Evolutionary conservation across 1,140 invertebrate genomes (phyloP), one percentile per base, ranked within the genome.

Genomic region (Drosophila varians): DNA sequence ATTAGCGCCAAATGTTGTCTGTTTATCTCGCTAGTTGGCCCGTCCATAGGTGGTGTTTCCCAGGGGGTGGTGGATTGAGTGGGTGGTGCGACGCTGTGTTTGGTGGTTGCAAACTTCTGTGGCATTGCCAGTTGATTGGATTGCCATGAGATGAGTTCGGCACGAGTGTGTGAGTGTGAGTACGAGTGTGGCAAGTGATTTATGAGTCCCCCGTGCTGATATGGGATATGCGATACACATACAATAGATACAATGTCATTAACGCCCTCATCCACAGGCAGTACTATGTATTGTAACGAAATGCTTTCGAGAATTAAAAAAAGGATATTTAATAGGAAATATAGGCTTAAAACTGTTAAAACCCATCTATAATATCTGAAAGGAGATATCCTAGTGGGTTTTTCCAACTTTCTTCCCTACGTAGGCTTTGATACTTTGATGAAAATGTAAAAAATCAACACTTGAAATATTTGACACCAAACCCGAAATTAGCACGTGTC

Each of bases 41-140:
- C 60, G 60, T 8, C 49, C 36, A 60, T 60, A 82, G 77, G 68
- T 77, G 62, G 62, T 70, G 51, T 18, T 25, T 65, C 28, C 34
- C 43, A 19, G 28, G 14, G 23, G 28, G 16, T 23, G 5, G 16
- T 28, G 21, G 36, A 7, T 21, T 3, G 19, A 19, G 7, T 16
- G n/a, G 9, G 7, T 18, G 38, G n/a, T 31, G 23, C 49, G 43
- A 36, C 57, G 34, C 43, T 36, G 57, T 57, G 57, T 57, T 73
- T 62, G 80, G 80, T 86, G 80, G 80, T 87, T 83, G 79, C 65
- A 69, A 80, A 77, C 68, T 84, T 73, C 79, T 75, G 71, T 75
- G 79, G 79, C 75, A 79, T 77, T 77, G 82, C 64, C 82, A 86
- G 77, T 86, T 86, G 82, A 87, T 86, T 86, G 82, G 83, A 87